These are phyloP conservation scores for Gallinago jamesoni DNA, from an alignment of 2,113 vertebrate species.

Conservation along the genomic window DNA sequence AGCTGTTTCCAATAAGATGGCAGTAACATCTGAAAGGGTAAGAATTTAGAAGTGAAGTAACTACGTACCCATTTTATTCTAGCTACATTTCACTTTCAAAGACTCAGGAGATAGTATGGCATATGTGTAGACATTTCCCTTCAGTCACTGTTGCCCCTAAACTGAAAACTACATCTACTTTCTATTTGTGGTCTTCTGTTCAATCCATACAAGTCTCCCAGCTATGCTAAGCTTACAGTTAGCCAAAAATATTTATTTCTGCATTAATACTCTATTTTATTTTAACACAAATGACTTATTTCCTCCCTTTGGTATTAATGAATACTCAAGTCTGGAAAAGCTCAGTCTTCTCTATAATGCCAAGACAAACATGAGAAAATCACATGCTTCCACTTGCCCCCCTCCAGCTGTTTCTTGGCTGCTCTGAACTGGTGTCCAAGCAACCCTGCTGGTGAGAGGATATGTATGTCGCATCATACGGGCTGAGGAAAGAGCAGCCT, in stretches of 20 bases:
- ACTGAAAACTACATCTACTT: background rate
- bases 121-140: background rate
- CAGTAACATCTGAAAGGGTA: background rate
- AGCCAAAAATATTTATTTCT: background rate
- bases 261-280: background rate
- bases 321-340: conserved; percentile 21
- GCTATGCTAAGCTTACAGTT: background rate
- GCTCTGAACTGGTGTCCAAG: background rate
- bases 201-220: background rate
- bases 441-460: background rate
- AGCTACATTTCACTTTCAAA: background rate
- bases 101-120: background rate
- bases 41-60: background rate
- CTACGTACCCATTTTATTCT: background rate
- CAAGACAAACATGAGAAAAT: conserved; percentile 38
- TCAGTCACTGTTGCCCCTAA: conserved; percentile 32
- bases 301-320: conserved; percentile 7
- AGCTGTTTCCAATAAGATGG: background rate
- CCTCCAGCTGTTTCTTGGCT: conserved; percentile 22
- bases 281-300: conserved; percentile 15
- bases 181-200: background rate
- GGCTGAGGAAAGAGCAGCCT: background rate
- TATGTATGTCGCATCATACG: rapidly evolving
- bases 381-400: background rate
- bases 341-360: background rate